Evolutionary conservation across 2,113 vertebrate genomes (phyloP).

Genomic region (Neodon shergylaensis): DNA sequence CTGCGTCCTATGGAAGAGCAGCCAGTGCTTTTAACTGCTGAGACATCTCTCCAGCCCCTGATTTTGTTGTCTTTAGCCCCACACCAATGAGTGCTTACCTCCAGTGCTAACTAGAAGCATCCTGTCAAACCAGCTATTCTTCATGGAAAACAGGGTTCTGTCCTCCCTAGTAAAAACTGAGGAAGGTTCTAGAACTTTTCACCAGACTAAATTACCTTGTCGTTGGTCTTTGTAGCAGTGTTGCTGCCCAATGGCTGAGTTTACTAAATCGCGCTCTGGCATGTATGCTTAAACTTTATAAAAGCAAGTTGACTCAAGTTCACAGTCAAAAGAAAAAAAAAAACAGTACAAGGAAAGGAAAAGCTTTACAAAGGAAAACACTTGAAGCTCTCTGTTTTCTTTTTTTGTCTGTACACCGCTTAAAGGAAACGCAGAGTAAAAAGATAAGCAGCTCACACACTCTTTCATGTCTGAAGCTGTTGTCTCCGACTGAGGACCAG

Average conservation of each 20-base stretch:
- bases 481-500: slow-evolving; percentile 74
- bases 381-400: slow-evolving; percentile 29
- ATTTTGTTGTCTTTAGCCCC: not conserved
- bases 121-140: not conserved
- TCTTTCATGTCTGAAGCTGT: slow-evolving; percentile 68
- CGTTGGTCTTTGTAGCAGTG: not conserved
- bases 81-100: not conserved
- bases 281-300: slow-evolving; percentile 65
- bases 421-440: slow-evolving; percentile 80
- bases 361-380: slow-evolving; percentile 80
- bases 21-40: not conserved
- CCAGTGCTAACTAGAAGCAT: not conserved
- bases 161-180: not conserved
- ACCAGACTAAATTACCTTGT: not conserved
- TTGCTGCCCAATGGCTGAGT: not conserved
- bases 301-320: slow-evolving; percentile 67
- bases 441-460: slow-evolving; percentile 81
- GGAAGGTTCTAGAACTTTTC: not conserved
- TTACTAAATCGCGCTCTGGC: slow-evolving; percentile 60
- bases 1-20: not conserved
- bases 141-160: not conserved
- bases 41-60: not conserved
- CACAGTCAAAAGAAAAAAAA: slow-evolving; percentile 72
- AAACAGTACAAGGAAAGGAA: slow-evolving; percentile 80
- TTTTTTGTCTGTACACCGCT: slow-evolving; percentile 71